These are phyloP conservation scores for Pelobates cultripes DNA, from an alignment of 2,797 vertebrate species.

Conservation along the genomic window DNA sequence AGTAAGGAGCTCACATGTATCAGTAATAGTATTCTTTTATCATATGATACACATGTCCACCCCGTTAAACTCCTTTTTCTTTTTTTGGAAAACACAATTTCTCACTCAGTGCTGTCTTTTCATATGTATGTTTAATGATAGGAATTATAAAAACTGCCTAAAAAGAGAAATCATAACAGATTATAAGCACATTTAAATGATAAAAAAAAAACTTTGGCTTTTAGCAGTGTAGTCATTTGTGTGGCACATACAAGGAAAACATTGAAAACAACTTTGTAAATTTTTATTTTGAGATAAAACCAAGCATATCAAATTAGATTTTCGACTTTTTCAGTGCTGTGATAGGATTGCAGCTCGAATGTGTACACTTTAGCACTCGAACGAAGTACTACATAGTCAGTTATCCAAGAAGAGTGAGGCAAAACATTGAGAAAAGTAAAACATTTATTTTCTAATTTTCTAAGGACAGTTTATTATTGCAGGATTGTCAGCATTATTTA, in stretches of 20 bases:
- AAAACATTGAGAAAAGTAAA: constrained; percentile 78
- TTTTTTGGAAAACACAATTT: constrained; percentile 47
- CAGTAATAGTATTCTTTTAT: constrained; percentile 76
- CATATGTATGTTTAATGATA: constrained; percentile 58
- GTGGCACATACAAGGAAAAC: constrained; percentile 68
- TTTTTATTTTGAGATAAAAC: no score
- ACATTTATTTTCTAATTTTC: constrained; percentile 73
- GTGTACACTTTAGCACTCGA: constrained; percentile 60
- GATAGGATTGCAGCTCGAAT: constrained; percentile 67
- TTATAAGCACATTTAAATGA: constrained; percentile 56
- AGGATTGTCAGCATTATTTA: constrained; percentile 98
- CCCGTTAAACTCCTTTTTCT: constrained; percentile 66
- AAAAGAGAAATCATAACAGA: constrained; percentile 52
- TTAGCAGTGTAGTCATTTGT: constrained; percentile 30
- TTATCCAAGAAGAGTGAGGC: constrained; percentile 85
- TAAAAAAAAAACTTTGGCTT: constrained; percentile 64
- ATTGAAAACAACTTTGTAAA: background rate
- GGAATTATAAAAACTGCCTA: constrained; percentile 21
- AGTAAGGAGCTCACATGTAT: constrained; percentile 82
- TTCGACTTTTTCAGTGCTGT: constrained; percentile 5
- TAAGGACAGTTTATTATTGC: constrained; percentile 86
- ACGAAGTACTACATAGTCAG: constrained; percentile 1
- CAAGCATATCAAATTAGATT: background rate
- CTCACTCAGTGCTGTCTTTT: constrained; percentile 68
- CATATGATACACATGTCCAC: constrained; percentile 72